phyloP scores from a whole-genome alignment of 2,888 invertebrate genomes.

The Brachycybe producta region DNA sequence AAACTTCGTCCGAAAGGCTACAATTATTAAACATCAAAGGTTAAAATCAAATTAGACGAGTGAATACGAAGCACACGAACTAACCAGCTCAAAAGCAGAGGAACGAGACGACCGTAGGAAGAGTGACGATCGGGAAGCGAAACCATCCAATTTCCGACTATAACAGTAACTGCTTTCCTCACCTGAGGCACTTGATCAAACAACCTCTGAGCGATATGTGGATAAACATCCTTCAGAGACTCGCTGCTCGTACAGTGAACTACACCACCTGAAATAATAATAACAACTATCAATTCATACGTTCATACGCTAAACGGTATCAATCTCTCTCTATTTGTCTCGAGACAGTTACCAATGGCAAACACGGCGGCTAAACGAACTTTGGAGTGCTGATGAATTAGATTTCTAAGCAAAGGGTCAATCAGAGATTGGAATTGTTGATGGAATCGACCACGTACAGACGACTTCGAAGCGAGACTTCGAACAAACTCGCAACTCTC shows the following conservation, averaged over 20 bases:
- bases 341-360: not conserved
- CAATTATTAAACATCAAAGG: slow-evolving; percentile 21
- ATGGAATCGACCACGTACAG: not conserved
- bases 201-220: slow-evolving; percentile 6
- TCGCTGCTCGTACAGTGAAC: not conserved
- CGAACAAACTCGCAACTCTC: not conserved
- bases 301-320: not conserved
- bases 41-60: not conserved
- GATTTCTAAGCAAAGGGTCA: not conserved
- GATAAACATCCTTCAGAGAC: not conserved
- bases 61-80: not conserved
- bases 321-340: not conserved
- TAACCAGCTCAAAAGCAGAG: slow-evolving; percentile 9
- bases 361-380: not conserved
- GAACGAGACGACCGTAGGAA: slow-evolving; percentile 1
- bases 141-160: slow-evolving; percentile 6
- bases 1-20: slow-evolving; percentile 65
- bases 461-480: not conserved
- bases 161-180: not conserved
- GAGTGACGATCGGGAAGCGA: slow-evolving; percentile 8
- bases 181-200: slow-evolving; percentile 4
- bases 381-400: not conserved
- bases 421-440: not conserved
- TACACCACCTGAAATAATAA: not conserved
- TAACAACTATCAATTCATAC: not conserved